phyloP scores from a whole-genome alignment of 2,888 invertebrate species.

The Luperina nickerlii region DNA sequence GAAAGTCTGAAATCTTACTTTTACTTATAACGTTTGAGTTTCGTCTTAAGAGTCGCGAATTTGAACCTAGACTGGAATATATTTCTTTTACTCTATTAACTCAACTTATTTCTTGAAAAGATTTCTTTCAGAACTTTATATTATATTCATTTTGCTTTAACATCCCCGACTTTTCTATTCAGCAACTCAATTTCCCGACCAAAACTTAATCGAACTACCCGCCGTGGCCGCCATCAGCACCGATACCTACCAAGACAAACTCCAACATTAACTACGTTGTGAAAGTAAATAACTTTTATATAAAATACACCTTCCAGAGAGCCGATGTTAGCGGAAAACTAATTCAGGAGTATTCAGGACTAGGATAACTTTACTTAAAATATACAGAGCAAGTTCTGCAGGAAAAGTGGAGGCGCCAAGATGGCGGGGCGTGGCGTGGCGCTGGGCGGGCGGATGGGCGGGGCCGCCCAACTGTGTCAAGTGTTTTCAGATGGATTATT shows the following conservation, averaged over 20 bases:
- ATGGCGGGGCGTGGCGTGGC: constrained; percentile 73
- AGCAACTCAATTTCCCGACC: background rate
- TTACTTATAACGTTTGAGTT: background rate
- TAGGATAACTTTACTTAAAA: constrained; percentile 73
- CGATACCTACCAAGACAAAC: constrained; percentile 38
- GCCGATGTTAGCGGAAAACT: constrained; percentile 67
- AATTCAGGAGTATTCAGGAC: constrained; percentile 67
- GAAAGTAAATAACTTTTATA: constrained; percentile 64
- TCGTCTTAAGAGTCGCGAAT: background rate
- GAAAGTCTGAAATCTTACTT: background rate
- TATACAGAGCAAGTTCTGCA: constrained; percentile 67
- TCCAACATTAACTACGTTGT: constrained; percentile 40
- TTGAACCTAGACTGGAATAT: background rate
- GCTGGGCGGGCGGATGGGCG: constrained; percentile 80
- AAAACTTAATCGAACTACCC: constrained; percentile 9
- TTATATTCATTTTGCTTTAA: background rate
- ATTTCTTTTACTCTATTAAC: background rate
- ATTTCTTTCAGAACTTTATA: background rate
- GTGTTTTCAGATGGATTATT: constrained; percentile 74
- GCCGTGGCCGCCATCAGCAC: background rate
- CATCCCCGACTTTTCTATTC: background rate
- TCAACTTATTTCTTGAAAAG: background rate
- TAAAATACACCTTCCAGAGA: constrained; percentile 58
- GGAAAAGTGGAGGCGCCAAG: constrained; percentile 60
- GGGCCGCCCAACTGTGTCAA: constrained; percentile 80